phyloP scores from a whole-genome alignment of 1,140 invertebrate species.

The Vanessa tameamea region DNA sequence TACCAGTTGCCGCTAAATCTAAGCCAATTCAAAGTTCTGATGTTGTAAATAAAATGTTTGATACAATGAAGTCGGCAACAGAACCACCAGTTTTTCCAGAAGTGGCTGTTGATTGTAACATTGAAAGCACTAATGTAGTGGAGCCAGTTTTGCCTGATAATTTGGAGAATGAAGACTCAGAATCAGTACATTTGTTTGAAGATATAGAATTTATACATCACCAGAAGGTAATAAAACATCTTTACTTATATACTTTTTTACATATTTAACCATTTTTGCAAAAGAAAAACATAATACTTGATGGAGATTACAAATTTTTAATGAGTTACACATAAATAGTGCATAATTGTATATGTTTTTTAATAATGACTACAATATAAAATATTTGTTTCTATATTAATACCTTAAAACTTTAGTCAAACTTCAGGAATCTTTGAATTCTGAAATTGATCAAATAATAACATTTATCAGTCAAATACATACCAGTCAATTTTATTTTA shows the following conservation, averaged over 20 bases:
- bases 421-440: too few species aligned
- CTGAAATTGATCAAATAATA: too few species aligned
- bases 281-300: not conserved
- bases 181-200: conserved; percentile 74
- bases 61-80: conserved; percentile 55
- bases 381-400: too few species aligned
- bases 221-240: conserved; percentile 51
- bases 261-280: not conserved
- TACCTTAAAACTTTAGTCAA: too few species aligned
- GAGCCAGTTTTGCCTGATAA: conserved; percentile 25
- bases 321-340: too few species aligned
- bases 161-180: conserved; percentile 53
- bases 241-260: too few species aligned
- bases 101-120: conserved; percentile 33
- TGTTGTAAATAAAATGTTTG: conserved; percentile 55
- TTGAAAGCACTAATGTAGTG: conserved; percentile 27
- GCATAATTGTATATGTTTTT: too few species aligned
- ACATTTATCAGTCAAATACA: too few species aligned
- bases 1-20: conserved; percentile 53
- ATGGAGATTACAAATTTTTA: too few species aligned
- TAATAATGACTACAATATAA: too few species aligned
- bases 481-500: not conserved
- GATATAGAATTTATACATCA: conserved; percentile 72
- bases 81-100: conserved; percentile 58
- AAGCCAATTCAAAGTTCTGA: conserved; percentile 50